Conservation (phyloP, 2,113 vertebrate genomes). For the Cyanoderma ruficeps region DNA sequence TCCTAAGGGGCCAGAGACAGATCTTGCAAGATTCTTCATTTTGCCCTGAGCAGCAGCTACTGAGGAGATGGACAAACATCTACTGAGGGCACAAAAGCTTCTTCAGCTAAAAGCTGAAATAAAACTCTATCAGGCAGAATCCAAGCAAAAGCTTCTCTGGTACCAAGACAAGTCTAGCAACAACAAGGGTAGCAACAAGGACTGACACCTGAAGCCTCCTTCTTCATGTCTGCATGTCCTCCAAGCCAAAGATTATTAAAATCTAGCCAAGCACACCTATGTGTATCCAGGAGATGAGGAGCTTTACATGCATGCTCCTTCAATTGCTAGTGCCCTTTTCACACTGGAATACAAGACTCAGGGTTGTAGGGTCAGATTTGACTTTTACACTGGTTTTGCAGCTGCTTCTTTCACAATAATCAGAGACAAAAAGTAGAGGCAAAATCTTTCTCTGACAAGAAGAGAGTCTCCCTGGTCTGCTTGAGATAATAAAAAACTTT, state of each 20-base stretch:
- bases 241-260: neutral
- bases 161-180: neutral
- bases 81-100: neutral
- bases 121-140: neutral
- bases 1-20: neutral
- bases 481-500: neutral
- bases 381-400: neutral
- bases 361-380: neutral
- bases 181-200: neutral
- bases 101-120: neutral
- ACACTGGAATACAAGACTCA: neutral
- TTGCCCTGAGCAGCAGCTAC: neutral
- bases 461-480: neutral
- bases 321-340: neutral
- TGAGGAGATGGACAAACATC: neutral
- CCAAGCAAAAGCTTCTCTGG: neutral
- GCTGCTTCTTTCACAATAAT: neutral
- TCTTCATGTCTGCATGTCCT: neutral
- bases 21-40: neutral
- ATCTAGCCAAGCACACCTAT: neutral
- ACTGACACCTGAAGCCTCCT: neutral
- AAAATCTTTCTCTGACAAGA: neutral
- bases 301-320: neutral
- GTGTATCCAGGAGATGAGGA: neutral
- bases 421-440: neutral